Evolutionary conservation across 1,140 invertebrate species (phyloP).

Genomic region (Gonioctena quinquepunctata): DNA sequence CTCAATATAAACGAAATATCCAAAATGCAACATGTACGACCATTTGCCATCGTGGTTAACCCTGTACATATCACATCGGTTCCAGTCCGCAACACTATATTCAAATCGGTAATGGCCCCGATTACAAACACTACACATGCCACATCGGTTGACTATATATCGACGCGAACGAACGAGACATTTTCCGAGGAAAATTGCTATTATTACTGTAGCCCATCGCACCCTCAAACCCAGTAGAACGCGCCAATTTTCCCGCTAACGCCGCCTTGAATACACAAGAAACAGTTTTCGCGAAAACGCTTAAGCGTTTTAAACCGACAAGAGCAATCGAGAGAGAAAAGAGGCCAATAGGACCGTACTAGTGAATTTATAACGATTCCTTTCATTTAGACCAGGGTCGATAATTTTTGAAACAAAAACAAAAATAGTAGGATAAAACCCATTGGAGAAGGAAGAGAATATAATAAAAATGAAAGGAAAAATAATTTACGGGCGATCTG

Average conservation of each 20-base stretch:
- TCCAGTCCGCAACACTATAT: neutral
- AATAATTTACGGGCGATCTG: too few species aligned
- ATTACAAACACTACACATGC: neutral
- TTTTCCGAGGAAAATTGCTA: constrained; percentile 11
- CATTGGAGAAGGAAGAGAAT: too few species aligned
- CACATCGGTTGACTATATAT: neutral
- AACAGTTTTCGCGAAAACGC: constrained; percentile 4
- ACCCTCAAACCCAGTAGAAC: neutral
- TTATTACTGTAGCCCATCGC: constrained; percentile 14
- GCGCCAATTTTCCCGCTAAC: constrained; percentile 7
- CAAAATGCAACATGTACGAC: too few species aligned
- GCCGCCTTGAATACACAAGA: constrained; percentile 11
- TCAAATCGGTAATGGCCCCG: neutral
- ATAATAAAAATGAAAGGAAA: too few species aligned
- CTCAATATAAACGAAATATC: too few species aligned
- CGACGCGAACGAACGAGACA: neutral
- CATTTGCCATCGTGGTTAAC: too few species aligned
- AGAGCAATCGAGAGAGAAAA: neutral
- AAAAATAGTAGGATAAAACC: too few species aligned
- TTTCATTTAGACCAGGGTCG: too few species aligned
- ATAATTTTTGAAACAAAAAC: too few species aligned
- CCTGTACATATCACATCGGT: too few species aligned
- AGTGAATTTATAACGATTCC: too few species aligned
- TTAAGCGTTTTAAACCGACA: constrained; percentile 1
- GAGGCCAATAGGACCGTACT: neutral